Base-by-base conservation (phyloP, 2,888 invertebrate species). In the Disparrhopalites patrizii region DNA sequence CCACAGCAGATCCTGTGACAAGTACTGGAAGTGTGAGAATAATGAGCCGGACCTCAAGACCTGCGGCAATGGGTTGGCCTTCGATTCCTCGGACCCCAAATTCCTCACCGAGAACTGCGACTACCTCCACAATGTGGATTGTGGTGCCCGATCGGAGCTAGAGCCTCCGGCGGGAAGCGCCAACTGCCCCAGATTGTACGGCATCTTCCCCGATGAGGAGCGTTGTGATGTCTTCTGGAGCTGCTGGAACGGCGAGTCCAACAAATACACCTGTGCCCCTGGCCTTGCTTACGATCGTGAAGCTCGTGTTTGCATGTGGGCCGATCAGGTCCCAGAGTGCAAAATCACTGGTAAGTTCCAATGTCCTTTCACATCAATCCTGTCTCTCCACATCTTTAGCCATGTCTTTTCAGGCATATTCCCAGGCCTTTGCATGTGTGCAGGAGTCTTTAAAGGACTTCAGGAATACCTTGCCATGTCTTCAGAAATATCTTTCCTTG, bases 151-250 rank as follows among this genome's bases (percentile, higher is more conserved):
- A 78, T 81, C 87, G 70, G 89, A 91, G 79, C 83, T 94, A 76
- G 93, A 94, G 80, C 90, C 92, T 31, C 86, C 94, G 77, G 87
- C 93, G 77, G 81, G 87, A 66, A 88, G 92, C 20, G 84, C 90
- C 13, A 91, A 94, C 80, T 94, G 94, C 79, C 80, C 88, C 52
- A 84, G 93, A 67, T 82, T 94, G 74, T 94, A 93, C 81, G 54
- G 54, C 77, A 93, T 94, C 83, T 94, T 93, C 85, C 82, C 92
- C 71, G 93, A 94, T 78, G 89, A 87, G 63, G 82, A 82, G 76
- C 91, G 92, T 80, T 94, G 94, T 79, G 91, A 93, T 81, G 89
- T 90, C 18, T 94, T 94, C 89, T 94, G 93, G 91, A 93, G 93
- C 81, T 94, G 94, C 81, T 94, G 94, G 93, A 93, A 92, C 81